Conservation (phyloP, 2,797 vertebrate genomes). For the Nannoperca obscura region DNA sequence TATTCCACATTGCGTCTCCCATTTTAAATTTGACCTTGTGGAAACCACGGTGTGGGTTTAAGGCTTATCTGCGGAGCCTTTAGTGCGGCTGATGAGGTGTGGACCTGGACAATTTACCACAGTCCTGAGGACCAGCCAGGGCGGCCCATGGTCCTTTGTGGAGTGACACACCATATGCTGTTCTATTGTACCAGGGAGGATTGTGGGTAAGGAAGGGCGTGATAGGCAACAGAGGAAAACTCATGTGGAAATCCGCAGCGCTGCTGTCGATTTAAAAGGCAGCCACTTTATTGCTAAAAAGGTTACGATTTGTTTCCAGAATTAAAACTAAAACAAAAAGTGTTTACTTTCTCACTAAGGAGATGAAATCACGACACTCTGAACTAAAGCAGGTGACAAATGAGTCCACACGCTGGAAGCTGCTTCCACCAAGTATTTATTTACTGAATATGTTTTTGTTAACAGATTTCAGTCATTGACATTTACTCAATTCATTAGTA, state of each 20-base stretch:
- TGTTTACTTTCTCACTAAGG: slow-evolving; percentile 38
- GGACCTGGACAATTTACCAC: slow-evolving; percentile 64
- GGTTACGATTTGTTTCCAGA: slow-evolving; percentile 9
- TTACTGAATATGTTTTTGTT: background rate
- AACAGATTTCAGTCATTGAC: slow-evolving; percentile 1
- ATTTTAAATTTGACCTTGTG: slow-evolving; percentile 42
- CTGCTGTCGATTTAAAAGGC: slow-evolving; percentile 41
- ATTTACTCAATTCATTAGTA: background rate
- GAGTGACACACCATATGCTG: slow-evolving; percentile 70
- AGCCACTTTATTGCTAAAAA: slow-evolving; percentile 36
- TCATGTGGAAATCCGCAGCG: slow-evolving; percentile 54
- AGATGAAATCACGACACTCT: slow-evolving; percentile 8
- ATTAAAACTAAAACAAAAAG: slow-evolving; percentile 43
- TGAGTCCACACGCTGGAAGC: background rate
- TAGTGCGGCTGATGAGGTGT: slow-evolving; percentile 69
- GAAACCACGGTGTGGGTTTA: slow-evolving; percentile 63
- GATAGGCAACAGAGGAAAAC: slow-evolving; percentile 70
- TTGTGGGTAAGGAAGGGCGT: slow-evolving; percentile 79
- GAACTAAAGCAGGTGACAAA: slow-evolving; percentile 24
- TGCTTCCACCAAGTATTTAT: slow-evolving; percentile 2
- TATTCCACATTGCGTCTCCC: slow-evolving; percentile 44
- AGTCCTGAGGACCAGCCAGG: slow-evolving; percentile 62
- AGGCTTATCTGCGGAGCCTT: slow-evolving; percentile 62
- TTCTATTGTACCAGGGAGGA: slow-evolving; percentile 70
- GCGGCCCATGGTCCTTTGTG: slow-evolving; percentile 69